A percentile compares a stretch with the other conserved stretches of the same genome.
These are phyloP conservation scores for Chaenodraco wilsoni DNA, from an alignment of 2,797 vertebrate species.

Conservation along the genomic window DNA sequence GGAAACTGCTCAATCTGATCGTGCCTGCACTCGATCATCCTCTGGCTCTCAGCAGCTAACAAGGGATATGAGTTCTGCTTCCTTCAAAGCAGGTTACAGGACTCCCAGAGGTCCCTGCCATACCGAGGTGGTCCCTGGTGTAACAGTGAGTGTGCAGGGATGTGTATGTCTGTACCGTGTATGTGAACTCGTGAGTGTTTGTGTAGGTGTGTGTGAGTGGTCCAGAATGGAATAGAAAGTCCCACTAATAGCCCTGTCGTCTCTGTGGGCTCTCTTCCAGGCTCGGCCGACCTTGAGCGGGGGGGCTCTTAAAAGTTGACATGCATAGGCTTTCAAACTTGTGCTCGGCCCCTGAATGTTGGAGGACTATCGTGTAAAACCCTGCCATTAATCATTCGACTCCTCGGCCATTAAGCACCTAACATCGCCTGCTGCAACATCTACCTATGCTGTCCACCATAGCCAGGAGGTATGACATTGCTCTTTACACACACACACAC, in stretches of 20 bases:
- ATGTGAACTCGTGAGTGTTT: background rate
- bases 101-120: conserved; percentile 58
- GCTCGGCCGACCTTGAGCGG: conserved; percentile 73
- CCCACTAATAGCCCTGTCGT: conserved; percentile 75
- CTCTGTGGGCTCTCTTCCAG: conserved; percentile 70
- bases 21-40: conserved; percentile 60
- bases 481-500: conserved; percentile 49
- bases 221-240: conserved; percentile 55
- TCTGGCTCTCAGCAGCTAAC: conserved; percentile 48
- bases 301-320: conserved; percentile 70
- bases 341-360: conserved; percentile 35
- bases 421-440: conserved; percentile 64
- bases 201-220: conserved; percentile 36
- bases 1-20: conserved; percentile 45
- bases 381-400: conserved; percentile 74
- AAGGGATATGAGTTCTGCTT: conserved; percentile 60
- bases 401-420: conserved; percentile 71
- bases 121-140: conserved; percentile 66
- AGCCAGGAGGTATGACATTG: conserved; percentile 66
- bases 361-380: conserved; percentile 69
- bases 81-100: conserved; percentile 65
- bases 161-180: conserved; percentile 9
- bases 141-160: conserved; percentile 1
- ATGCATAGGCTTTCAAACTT: conserved; percentile 42
- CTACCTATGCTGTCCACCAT: conserved; percentile 63